Evolutionary conservation across 2,113 vertebrate genomes (phyloP).

Genomic region (Petrocephalus zakoni): DNA sequence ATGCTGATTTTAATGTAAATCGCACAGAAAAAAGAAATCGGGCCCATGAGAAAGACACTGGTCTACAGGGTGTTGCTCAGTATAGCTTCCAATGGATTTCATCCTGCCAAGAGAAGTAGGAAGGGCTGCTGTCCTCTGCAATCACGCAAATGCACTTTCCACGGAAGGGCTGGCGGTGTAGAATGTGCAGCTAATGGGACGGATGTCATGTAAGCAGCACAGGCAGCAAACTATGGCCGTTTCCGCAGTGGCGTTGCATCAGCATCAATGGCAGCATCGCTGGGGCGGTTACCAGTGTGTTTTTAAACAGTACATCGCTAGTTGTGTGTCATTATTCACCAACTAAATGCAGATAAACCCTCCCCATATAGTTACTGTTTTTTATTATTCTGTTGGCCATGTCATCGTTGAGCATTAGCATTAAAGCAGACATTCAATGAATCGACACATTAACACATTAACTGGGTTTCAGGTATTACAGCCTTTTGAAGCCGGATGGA

Average conservation of each 20-base stretch:
- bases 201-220: neutral
- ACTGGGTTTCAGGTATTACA: slow-evolving; percentile 27
- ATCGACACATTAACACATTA: slow-evolving; percentile 24
- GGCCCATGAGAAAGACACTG: neutral
- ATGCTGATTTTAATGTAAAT: too few relatives aligned
- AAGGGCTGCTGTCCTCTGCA: neutral
- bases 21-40: neutral
- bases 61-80: neutral
- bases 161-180: neutral
- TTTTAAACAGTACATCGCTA: too few relatives aligned
- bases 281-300: too few relatives aligned
- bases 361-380: neutral
- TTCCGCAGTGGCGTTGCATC: too few relatives aligned
- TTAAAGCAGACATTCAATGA: neutral
- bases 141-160: neutral
- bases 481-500: slow-evolving; percentile 24
- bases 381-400: neutral
- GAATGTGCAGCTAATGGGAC: neutral
- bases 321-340: too few relatives aligned
- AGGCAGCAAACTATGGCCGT: neutral
- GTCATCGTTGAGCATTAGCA: neutral
- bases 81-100: neutral
- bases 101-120: neutral
- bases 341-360: too few relatives aligned
- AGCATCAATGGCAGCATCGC: too few relatives aligned